These are phyloP conservation scores for Delphinus delphis DNA, from an alignment of 2,113 vertebrate species.

Conservation along the genomic window DNA sequence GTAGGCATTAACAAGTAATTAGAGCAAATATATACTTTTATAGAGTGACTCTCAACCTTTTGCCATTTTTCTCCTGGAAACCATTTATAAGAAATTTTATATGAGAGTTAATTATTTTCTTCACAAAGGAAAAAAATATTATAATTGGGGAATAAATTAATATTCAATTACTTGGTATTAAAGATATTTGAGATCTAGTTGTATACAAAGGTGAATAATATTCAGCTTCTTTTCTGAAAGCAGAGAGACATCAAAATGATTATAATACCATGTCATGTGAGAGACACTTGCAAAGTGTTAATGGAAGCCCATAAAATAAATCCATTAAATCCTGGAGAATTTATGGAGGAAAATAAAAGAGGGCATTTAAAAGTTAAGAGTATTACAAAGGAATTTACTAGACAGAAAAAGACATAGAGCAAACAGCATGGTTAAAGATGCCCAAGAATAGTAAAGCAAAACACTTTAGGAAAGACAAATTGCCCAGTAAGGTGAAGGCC, in stretches of 20 bases:
- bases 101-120: not conserved
- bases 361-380: not conserved
- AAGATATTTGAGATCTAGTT: not conserved
- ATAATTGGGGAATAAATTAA: not conserved
- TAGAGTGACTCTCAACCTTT: not conserved
- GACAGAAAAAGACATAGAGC: not conserved
- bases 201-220: not conserved
- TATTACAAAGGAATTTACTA: not conserved
- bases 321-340: not conserved
- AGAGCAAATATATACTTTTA: not conserved
- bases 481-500: not conserved
- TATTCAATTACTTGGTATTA: not conserved
- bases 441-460: not conserved
- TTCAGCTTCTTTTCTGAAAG: not conserved
- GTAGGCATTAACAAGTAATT: not conserved
- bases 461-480: not conserved
- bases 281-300: not conserved
- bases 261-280: not conserved
- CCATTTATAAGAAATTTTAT: not conserved
- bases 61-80: not conserved
- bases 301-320: not conserved
- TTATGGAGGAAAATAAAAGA: not conserved
- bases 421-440: not conserved
- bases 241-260: not conserved
- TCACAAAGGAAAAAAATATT: not conserved